Base-by-base conservation (phyloP, 2,888 invertebrate species). In the Scaptomyza flava region DNA sequence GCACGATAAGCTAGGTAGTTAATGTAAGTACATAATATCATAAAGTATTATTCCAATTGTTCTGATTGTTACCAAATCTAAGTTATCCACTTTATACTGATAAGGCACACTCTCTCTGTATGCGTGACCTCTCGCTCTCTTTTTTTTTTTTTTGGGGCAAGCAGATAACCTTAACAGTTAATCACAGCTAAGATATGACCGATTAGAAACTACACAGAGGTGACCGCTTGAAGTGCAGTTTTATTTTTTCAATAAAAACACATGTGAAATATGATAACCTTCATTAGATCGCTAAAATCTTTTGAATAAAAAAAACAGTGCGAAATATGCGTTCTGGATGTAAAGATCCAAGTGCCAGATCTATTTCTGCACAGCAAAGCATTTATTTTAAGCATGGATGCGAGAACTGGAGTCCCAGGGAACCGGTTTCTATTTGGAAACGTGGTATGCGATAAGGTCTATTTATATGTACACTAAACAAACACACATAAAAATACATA, bases 371-470 rank as follows among this genome's bases (percentile, higher is more conserved):
- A 50, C 27, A 54, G 31, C 27, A 38, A 14, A 61, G 54, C 57
- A 46, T 66, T 53, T 52, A 58, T 34, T 20, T 9, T 9, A 23
- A 12, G 17, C 17, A 17, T 12, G 31, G 3, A 9, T 14, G 27
- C 3, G 14, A 30, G 14, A 41, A 33, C 23, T 9, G 9, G 36
- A 7, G 30, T 2, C 36, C 12, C n/a, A 8, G 36, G 9, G 33
- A 60, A 60, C 77, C 53, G 59, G 72, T 60, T 77, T 67, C 52
- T 12, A 30, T 23, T 46, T 67, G 36, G 33, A 72, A 67, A 62
- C 31, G 38, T 41, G 53, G 41, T 59, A 31, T 56, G 52, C 77
- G 59, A 77, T 77, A 77, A 74, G 59, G 8, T 23, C 56, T 68
- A 77, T 68, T 68, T 64, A 56, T 77, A 54, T 38, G 23, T 11